Conservation (phyloP, 2,888 invertebrate genomes). For the Ochropleura leucogaster region DNA sequence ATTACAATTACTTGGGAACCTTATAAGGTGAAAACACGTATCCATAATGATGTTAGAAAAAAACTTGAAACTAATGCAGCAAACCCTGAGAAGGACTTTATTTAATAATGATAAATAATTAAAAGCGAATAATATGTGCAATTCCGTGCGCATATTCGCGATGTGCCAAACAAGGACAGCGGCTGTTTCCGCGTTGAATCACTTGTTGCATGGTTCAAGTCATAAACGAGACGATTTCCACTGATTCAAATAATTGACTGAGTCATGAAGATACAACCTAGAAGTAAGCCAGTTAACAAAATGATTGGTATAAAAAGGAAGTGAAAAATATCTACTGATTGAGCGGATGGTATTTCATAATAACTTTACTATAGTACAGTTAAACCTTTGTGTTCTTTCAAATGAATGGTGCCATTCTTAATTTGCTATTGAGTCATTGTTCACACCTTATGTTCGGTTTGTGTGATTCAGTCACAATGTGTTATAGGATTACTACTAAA, state of each 20-base stretch:
- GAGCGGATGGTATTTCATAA: conserved; percentile 50
- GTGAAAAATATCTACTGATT: conserved; percentile 7
- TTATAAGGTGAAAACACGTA: conserved; percentile 53
- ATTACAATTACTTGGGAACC: conserved; percentile 39
- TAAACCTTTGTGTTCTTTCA: conserved; percentile 45
- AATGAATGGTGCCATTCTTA: conserved; percentile 48
- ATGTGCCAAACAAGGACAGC: conserved; percentile 87
- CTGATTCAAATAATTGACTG: conserved; percentile 37
- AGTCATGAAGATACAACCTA: conserved; percentile 18
- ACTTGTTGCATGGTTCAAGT: conserved; percentile 71
- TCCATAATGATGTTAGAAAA: conserved; percentile 62
- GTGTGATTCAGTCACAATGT: conserved; percentile 35
- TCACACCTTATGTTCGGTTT: conserved; percentile 32
- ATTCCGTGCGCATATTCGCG: conserved; percentile 85
- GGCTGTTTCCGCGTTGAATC: conserved; percentile 88
- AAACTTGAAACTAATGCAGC: conserved; percentile 65
- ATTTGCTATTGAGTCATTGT: conserved; percentile 54
- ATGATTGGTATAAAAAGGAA: conserved; percentile 18
- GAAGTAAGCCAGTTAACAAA: conserved; percentile 5
- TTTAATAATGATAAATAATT: conserved; percentile 87
- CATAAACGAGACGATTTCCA: conserved; percentile 52
- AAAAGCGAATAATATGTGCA: conserved; percentile 81
- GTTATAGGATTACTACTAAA: conserved; percentile 23
- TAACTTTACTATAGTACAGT: conserved; percentile 37
- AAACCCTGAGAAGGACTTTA: conserved; percentile 78